phyloP scores from a whole-genome alignment of 2,113 vertebrate genomes.

The Vulpes vulpes region DNA sequence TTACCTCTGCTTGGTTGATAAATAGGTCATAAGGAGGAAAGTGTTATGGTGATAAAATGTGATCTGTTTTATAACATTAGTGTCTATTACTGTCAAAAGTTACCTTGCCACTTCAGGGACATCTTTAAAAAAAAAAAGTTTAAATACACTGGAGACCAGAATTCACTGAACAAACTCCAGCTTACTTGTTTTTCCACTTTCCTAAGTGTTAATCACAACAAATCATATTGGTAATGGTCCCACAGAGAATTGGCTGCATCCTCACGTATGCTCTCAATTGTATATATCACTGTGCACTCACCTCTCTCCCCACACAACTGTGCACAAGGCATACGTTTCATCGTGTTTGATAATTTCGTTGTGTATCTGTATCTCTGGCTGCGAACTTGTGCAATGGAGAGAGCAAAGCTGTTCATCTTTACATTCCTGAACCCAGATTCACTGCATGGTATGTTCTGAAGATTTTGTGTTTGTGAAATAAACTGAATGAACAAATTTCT shows the following conservation, averaged over 20 bases:
- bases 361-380: neutral
- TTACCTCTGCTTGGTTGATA: conserved; percentile 56
- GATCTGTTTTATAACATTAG: conserved; percentile 71
- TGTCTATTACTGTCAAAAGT: conserved; percentile 78
- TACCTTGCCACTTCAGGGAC: conserved; percentile 72
- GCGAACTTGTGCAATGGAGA: neutral
- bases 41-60: conserved; percentile 75
- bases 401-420: neutral
- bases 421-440: neutral
- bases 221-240: neutral
- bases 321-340: rapidly evolving
- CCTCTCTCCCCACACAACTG: too few relatives aligned
- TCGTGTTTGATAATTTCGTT: neutral
- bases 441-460: neutral
- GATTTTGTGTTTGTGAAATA: neutral
- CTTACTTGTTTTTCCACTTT: conserved; percentile 63
- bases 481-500: neutral
- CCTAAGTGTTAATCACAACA: conserved; percentile 72
- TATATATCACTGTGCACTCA: rapidly evolving
- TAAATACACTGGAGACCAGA: conserved; percentile 79
- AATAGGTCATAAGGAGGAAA: conserved; percentile 71
- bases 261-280: rapidly evolving
- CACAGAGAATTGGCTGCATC: rapidly evolving
- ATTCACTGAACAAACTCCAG: neutral
- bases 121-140: conserved; percentile 32